Evolutionary conservation across 2,888 invertebrate genomes (phyloP).

Genomic region (Sceliomorpha sp.): DNA sequence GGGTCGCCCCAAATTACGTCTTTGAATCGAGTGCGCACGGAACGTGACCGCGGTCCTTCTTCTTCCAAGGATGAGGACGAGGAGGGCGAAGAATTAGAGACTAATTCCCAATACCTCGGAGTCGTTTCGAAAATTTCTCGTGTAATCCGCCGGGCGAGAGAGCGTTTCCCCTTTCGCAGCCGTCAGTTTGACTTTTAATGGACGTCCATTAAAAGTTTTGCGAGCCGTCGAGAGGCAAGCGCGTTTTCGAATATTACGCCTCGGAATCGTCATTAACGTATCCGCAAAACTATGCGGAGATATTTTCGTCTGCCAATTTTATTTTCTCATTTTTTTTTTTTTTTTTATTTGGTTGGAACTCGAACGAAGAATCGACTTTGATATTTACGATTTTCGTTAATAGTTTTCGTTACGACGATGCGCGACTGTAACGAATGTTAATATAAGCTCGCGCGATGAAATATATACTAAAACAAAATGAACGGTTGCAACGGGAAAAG

Average conservation of each 20-base stretch:
- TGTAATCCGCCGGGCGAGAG: conserved; percentile 27
- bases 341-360: too few relatives aligned
- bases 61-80: conserved; percentile 50
- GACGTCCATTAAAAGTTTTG: conserved; percentile 54
- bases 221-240: conserved; percentile 17
- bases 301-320: conserved; percentile 25
- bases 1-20: conserved; percentile 57
- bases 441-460: neutral
- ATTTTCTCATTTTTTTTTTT: too few relatives aligned
- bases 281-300: conserved; percentile 37
- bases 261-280: conserved; percentile 41
- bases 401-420: too few relatives aligned
- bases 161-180: conserved; percentile 46
- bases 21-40: conserved; percentile 54
- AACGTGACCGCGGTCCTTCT: conserved; percentile 52
- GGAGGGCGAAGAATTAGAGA: conserved; percentile 56
- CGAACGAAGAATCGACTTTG: too few relatives aligned
- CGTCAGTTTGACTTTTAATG: conserved; percentile 51
- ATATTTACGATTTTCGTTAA: too few relatives aligned
- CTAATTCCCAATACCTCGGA: conserved; percentile 53
- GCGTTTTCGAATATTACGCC: conserved; percentile 13
- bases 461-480: too few relatives aligned
- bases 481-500: too few relatives aligned
- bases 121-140: conserved; percentile 43
- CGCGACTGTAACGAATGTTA: too few relatives aligned